Base-by-base conservation (phyloP, 1,140 invertebrate genomes). In the Trachymyrmex cornetzi region DNA sequence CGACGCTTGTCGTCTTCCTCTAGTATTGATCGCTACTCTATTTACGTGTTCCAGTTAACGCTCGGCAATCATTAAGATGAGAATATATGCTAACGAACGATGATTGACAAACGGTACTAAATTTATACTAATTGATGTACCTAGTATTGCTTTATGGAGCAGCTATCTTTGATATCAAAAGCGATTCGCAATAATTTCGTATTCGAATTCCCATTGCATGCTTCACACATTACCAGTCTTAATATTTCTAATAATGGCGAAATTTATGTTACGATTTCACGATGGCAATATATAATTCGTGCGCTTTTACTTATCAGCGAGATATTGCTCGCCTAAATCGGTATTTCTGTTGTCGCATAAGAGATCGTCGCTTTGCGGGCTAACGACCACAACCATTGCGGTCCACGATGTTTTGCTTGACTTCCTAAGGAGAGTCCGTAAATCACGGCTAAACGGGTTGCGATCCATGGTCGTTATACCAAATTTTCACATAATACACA, bases 361-460 rank as follows among this genome's bases (percentile, higher is more conserved):
- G 85, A 77, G 80, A 88, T 75, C 75, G 75, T 19, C 53, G 89
- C 72, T 80, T 77, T 86, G 79, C 77, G 77, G 74, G 61, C 77
- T 89, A 90, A 91, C 79, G 90, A 89, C 53, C 82, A 74, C 34
- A 69, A 85, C 87, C 88, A 89, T 87, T 77, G 87, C 85, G 89
- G 89, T 81, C 84, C 80, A 57, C 67, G 90, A 85, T 89, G 90
- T 89, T 92, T 89, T 91, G 81, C 81, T 82, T 57, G 82, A 82
- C 80, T 86, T 88, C 66, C 67, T 69, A 89, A 92, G 75, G 90
- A 90, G 91, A 90, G 77, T 89, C 80, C 72, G 87, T 91, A 92
- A 92, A 92, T 92, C 88, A 87, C 80, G 69, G n/a, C 69, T 66
- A 75, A 89, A 77, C 66, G 77, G 85, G 86, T 85, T 72, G 55